phyloP scores from a whole-genome alignment of 2,888 invertebrate species.

The Vannuccia rotundouncinata region DNA sequence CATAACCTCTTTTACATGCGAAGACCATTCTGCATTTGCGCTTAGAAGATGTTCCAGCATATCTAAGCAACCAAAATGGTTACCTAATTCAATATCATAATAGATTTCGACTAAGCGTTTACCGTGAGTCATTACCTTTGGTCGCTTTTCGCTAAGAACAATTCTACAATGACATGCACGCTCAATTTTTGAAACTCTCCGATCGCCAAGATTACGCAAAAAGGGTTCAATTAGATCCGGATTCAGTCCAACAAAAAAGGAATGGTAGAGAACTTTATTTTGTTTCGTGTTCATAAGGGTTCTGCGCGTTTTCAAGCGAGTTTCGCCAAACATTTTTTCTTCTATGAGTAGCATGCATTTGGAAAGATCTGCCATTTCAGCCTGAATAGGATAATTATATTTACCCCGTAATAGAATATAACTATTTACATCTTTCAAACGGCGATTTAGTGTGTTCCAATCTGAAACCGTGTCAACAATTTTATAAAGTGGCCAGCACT shows the following conservation, averaged over 20 bases:
- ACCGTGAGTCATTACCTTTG: not conserved
- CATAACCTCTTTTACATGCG: not conserved
- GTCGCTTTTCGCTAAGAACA: not conserved
- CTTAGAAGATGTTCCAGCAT: not conserved
- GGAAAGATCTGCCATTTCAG: not conserved
- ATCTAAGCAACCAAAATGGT: not conserved
- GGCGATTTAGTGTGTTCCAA: not conserved
- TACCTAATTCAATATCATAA: not conserved
- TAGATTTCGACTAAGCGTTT: not conserved
- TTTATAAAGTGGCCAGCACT: not conserved
- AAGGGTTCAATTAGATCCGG: not conserved
- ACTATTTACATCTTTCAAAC: not conserved
- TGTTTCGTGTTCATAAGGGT: not conserved
- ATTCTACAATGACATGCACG: not conserved
- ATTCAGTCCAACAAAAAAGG: not conserved
- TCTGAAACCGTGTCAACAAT: not conserved
- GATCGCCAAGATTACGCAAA: not conserved
- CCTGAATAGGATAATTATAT: not conserved
- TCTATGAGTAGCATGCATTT: not conserved
- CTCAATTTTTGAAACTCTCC: not conserved
- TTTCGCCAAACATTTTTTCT: not conserved
- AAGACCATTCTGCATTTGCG: not conserved
- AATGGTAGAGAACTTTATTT: not conserved
- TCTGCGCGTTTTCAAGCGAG: not conserved
- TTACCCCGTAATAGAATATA: not conserved